A percentile compares a stretch with the other conserved stretches of the same genome.
These are phyloP conservation scores for Fundulus diaphanus DNA, from an alignment of 2,797 vertebrate species.

Conservation along the genomic window DNA sequence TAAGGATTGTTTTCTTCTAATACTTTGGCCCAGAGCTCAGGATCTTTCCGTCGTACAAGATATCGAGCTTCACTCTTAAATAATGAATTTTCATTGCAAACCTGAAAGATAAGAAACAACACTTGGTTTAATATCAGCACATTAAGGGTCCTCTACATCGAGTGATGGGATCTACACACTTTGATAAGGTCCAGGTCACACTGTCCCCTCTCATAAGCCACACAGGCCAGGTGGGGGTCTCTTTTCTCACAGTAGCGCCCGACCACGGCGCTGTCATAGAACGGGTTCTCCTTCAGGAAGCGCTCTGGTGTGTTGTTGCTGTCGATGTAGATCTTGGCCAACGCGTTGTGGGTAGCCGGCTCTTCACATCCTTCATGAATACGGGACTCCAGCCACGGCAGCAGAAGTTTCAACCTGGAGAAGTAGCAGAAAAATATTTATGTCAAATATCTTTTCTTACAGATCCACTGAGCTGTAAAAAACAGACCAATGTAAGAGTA, in stretches of 20 bases:
- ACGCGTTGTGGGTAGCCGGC: constrained; percentile 95
- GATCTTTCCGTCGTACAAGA: constrained; percentile 94
- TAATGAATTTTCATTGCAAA: constrained; percentile 98
- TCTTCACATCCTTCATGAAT: constrained; percentile 98
- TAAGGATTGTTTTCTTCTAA: constrained; percentile 94
- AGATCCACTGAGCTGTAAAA: no score
- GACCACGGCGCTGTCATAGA: constrained; percentile 95
- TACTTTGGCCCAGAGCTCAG: constrained; percentile 96
- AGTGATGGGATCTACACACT: constrained; percentile 73
- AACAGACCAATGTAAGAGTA: no score
- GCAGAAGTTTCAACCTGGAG: constrained; percentile 91
- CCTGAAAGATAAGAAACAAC: constrained; percentile 72
- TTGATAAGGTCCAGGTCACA: constrained; percentile 98
- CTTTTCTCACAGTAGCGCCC: constrained; percentile 99
- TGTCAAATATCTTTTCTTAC: not conserved
- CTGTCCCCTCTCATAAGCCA: constrained; percentile 96
- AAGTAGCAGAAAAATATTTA: constrained; percentile 42
- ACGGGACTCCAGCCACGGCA: constrained; percentile 97
- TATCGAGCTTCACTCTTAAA: constrained; percentile 99
- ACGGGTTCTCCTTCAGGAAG: constrained; percentile 97
- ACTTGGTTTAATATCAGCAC: not conserved
- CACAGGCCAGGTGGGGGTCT: constrained; percentile 97
- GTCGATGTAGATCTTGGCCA: constrained; percentile 99
- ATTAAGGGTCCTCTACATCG: not conserved
- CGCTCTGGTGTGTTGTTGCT: constrained; percentile 99